Evolutionary conservation across 37 sponge, comb jelly and placozoan species (phyloP), one percentile per base, ranked within the genome.

Genomic region (Halisarca cf. caerulea): DNA sequence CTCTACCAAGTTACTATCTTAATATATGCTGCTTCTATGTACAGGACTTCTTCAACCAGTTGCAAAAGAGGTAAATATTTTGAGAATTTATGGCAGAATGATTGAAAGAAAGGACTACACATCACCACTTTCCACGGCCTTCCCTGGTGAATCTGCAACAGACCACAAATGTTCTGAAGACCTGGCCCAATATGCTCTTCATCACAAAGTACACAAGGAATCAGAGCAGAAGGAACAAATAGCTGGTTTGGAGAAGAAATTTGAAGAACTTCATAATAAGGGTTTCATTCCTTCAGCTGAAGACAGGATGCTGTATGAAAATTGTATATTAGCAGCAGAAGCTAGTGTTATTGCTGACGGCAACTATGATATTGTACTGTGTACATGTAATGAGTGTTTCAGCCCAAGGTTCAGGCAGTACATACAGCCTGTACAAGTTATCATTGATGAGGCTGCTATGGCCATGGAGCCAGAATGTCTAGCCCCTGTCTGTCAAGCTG

Each of bases 371-470:
- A 74, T 74, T 74, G 77, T 74, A 40, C 41, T 74, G 2, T 74
- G 77, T 41, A 74, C 77, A 21, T 74, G 77, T 37, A 74, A 40
- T 74, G 77, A 74, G 44, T 42, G 43, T 74, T 33, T n/a, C n/a
- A 74, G 77, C 41, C 14, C 38, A 9, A 20, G 77, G 40, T n/a
- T 74, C 11, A 40, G 24, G 2, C 18, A 43, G 24, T 8, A 1
- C 45, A 42, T 74, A 21, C 24, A 1, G 17, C 77, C 88, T 32
- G 43, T 34, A 3, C 81, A 87, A 28, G 70, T 58, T 14, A 82
- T 87, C 51, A 82, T 87, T 51, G 88, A 87, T 82, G 88, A 87
- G 74, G 82, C 82, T 82, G 88, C 83, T 6, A 87, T 87, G 88
- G 88, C 88, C 30, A 87, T 70, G 24, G 88, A 87, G 66, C 88